Conservation (phyloP, 2,797 vertebrate species). For the Rhinophrynus dorsalis region DNA sequence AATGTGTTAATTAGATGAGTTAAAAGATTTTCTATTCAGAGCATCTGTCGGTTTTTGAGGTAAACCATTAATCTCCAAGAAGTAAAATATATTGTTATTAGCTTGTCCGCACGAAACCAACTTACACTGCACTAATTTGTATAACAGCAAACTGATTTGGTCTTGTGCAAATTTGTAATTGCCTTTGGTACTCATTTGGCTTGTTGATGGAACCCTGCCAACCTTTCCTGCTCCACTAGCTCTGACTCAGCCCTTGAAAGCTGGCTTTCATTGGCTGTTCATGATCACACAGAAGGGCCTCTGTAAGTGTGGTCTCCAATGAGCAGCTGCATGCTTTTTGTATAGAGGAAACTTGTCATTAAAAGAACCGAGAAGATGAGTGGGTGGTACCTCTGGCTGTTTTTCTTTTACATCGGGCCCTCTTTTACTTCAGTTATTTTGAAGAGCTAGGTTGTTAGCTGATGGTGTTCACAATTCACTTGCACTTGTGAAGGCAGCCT, state of each 20-base stretch:
- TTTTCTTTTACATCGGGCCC: slow-evolving; percentile 72
- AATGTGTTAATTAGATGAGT: not conserved
- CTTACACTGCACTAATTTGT: slow-evolving; percentile 53
- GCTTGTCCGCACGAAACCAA: slow-evolving; percentile 50
- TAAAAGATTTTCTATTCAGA: not conserved
- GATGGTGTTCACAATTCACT: slow-evolving; percentile 86
- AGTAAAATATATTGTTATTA: slow-evolving; percentile 45
- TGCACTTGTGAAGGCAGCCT: slow-evolving; percentile 85
- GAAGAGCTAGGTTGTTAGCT: slow-evolving; percentile 69
- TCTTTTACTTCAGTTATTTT: slow-evolving; percentile 76
- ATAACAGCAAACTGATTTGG: slow-evolving; percentile 56
- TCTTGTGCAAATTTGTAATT: slow-evolving; percentile 56
- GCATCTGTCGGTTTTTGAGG: not conserved
- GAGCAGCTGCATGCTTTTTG: slow-evolving; percentile 69
- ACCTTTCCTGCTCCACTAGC: slow-evolving; percentile 53
- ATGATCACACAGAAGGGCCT: slow-evolving; percentile 68
- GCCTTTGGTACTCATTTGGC: slow-evolving; percentile 48
- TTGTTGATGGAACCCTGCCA: slow-evolving; percentile 61
- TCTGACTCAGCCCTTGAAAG: slow-evolving; percentile 55
- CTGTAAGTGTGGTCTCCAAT: slow-evolving; percentile 64
- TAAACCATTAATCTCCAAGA: not conserved
- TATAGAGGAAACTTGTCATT: slow-evolving; percentile 72
- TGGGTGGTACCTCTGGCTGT: slow-evolving; percentile 78
- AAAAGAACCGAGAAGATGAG: slow-evolving; percentile 72
- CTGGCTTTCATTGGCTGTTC: slow-evolving; percentile 59